phyloP scores from a whole-genome alignment of 23 tunicate genomes.

The Trididemnum clinides region DNA sequence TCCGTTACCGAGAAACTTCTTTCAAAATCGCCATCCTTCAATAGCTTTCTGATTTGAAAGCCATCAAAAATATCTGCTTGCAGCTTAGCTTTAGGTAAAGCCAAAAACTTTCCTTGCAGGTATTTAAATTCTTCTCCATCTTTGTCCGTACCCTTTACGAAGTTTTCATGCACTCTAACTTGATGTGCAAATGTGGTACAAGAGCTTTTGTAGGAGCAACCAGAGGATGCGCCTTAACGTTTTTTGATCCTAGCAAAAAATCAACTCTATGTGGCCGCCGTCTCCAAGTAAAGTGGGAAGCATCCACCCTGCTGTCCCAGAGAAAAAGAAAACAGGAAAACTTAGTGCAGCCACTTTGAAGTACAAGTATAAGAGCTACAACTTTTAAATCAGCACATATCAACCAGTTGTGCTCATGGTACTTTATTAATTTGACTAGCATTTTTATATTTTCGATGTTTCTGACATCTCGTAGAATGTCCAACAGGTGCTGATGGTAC shows the following conservation, averaged over 20 bases:
- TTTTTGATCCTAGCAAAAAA: background rate
- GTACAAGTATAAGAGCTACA: conserved; percentile 17
- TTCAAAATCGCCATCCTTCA: conserved; percentile 4
- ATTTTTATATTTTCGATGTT: conserved; percentile 29
- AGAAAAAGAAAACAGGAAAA: conserved; percentile 7
- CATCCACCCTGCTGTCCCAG: conserved; percentile 23
- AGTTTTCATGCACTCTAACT: conserved; percentile 16
- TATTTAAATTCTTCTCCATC: conserved; percentile 22
- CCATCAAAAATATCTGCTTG: conserved; percentile 16
- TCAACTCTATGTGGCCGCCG: background rate
- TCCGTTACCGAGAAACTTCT: background rate
- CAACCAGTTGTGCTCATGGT: background rate
- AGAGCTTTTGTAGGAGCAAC: background rate
- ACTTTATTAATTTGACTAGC: conserved; percentile 7
- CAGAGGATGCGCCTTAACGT: background rate
- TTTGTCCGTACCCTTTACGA: conserved; percentile 25
- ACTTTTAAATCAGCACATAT: conserved; percentile 34
- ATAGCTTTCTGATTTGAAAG: background rate
- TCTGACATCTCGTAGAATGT: conserved; percentile 18
- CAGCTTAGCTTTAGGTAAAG: background rate
- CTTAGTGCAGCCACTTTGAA: conserved; percentile 10
- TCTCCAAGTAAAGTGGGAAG: background rate
- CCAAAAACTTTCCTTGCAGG: conserved; percentile 11
- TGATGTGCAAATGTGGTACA: conserved; percentile 21
- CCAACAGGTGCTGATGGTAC: conserved; percentile 12